Base-by-base conservation (phyloP, 2,797 vertebrate species). In the Meriones psammophilus region DNA sequence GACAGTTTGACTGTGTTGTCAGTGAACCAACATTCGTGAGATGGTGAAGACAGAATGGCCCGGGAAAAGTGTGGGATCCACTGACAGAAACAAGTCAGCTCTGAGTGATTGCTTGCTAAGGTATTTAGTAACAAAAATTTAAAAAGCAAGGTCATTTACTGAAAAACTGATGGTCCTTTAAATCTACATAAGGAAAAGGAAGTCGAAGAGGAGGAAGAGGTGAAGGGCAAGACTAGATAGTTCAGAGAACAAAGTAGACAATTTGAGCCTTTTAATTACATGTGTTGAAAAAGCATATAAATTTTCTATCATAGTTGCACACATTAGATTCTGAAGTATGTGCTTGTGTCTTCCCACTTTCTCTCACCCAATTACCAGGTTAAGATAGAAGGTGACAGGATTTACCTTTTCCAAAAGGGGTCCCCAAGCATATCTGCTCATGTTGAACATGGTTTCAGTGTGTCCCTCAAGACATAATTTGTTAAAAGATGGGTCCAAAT, bases 1-100 rank as follows among this genome's bases (percentile, higher is more conserved):
- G 81, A 96, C 50, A 73, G 74, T 71, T 93, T 92, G 56, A 90
- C 81, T 89, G 58, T 83, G n/a, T 78, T 88, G 54, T 58, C 39
- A n/a, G 85, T 46, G 66, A 92, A 39, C 76, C 73, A 89, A 22
- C 56, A 60, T 85, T 80, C 81, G 69, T 78, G 36, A 20, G n/a
- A 4, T 83, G n/a, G 89, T n/a, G 50, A 91, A 92, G 69, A 58
- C 33, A 97, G 56, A 71, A 68, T 69, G 84, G 36, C 58, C 89
- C 17, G 5, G 71, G 46, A 26, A 95, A 36, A 69, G 3, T 26
- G 42, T 74, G 46, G 39, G 94, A 80, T 64, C 39, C 36, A 24
- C 71, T 94, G 89, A 92, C 58, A 86, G 89, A 94, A 89, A 78
- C 50, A 92, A 95, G 50, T 62, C 39, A 46, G 26, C 4, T 69